Percentiles rank a stretch among this genome's conserved stretches.
Evolutionary conservation across 1,140 invertebrate genomes (phyloP).

Genomic region (Euura lappo): DNA sequence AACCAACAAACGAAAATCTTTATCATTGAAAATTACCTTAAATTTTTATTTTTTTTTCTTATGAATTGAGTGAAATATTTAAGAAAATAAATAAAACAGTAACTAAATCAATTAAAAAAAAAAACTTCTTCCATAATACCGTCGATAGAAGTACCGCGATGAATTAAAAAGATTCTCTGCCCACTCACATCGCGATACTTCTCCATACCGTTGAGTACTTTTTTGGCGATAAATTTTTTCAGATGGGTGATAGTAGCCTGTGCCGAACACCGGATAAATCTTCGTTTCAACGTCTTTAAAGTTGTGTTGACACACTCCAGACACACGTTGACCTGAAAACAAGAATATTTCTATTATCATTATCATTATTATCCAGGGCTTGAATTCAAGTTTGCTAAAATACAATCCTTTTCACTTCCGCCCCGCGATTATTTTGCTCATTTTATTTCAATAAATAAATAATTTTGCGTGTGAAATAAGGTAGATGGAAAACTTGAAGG

Average conservation of each 20-base stretch:
- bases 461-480: no score
- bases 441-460: no score
- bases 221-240: constrained; percentile 97
- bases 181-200: constrained; percentile 93
- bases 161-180: constrained; percentile 20
- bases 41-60: constrained; percentile 15
- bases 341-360: neutral
- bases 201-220: constrained; percentile 88
- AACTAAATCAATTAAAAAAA: neutral
- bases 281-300: constrained; percentile 82
- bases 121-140: no score
- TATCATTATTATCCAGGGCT: no score
- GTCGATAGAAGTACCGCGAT: no score
- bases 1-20: no score
- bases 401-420: no score
- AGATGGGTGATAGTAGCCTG: constrained; percentile 96
- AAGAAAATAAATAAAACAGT: constrained; percentile 8
- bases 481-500: no score
- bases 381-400: no score
- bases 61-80: neutral
- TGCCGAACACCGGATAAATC: constrained; percentile 93
- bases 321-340: constrained; percentile 80
- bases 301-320: constrained; percentile 86
- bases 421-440: no score
- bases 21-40: neutral